Conservation (phyloP, 2,888 invertebrate genomes). For the Fragum fragum region DNA sequence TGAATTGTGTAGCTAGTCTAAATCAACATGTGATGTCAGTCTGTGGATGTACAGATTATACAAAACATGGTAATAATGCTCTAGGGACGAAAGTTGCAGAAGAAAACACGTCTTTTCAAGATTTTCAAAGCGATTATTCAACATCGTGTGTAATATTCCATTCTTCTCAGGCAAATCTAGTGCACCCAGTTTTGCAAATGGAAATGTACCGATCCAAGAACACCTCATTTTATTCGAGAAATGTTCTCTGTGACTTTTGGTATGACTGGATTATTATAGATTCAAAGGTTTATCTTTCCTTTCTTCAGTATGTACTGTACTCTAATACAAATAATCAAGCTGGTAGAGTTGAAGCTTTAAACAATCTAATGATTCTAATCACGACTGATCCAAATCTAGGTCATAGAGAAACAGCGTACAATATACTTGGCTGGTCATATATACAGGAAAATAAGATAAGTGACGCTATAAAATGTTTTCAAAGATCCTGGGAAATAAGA, state of each 20-base stretch:
- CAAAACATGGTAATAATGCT: neutral
- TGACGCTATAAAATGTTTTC: constrained; percentile 24
- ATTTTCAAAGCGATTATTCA: neutral
- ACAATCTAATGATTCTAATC: neutral
- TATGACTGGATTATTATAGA: constrained; percentile 26
- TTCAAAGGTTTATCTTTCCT: constrained; percentile 19
- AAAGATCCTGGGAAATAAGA: constrained; percentile 9
- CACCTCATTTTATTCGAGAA: neutral
- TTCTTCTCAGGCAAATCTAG: neutral
- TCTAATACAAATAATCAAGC: neutral
- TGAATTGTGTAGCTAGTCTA: neutral
- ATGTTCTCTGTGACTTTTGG: constrained; percentile 9
- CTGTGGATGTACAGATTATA: neutral
- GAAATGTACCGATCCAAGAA: constrained; percentile 34
- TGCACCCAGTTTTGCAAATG: constrained; percentile 16
- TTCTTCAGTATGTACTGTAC: constrained; percentile 8
- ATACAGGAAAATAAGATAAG: constrained; percentile 8
- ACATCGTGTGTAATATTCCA: constrained; percentile 10
- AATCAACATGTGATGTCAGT: neutral
- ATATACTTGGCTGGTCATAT: constrained; percentile 19
- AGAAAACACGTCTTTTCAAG: neutral
- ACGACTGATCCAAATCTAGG: constrained; percentile 1
- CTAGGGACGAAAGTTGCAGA: neutral
- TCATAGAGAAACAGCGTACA: constrained; percentile 25
- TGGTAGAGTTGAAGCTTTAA: neutral